Evolutionary conservation across 2,113 vertebrate species (phyloP).

Genomic region (Osmerus eperlanus): DNA sequence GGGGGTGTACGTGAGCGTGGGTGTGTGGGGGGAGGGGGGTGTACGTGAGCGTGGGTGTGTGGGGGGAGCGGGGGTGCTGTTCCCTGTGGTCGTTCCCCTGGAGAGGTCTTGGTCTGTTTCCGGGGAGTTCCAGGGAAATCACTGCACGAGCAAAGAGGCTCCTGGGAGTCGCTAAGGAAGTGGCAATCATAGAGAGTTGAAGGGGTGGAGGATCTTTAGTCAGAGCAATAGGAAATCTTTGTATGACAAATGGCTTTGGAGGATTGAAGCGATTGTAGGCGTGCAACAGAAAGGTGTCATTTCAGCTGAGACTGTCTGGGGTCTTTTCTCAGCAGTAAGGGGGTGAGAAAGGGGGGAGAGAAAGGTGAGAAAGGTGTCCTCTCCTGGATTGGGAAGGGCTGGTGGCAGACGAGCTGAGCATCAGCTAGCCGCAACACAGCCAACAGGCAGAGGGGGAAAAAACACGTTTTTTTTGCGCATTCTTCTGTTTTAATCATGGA

Average conservation of each 20-base stretch:
- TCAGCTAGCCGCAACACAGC: constrained; percentile 6
- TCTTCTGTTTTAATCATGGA: constrained; percentile 31
- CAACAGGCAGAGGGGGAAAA: constrained; percentile 35
- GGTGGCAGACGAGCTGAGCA: constrained; percentile 8
- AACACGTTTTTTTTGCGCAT: constrained; percentile 16
- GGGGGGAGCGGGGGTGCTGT: too few relatives aligned
- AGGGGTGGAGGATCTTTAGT: constrained; percentile 33
- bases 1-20: too few relatives aligned
- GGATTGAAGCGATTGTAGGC: constrained; percentile 25
- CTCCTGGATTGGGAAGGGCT: constrained; percentile 9
- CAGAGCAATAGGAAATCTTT: constrained; percentile 11
- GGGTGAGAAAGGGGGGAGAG: constrained; percentile 15
- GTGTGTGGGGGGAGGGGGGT: too few relatives aligned
- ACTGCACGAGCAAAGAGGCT: constrained; percentile 37
- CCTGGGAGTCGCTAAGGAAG: constrained; percentile 22
- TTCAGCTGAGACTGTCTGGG: constrained; percentile 11
- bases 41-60: too few relatives aligned
- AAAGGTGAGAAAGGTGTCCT: constrained; percentile 18
- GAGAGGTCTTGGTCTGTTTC: constrained; percentile 5
- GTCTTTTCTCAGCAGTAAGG: constrained; percentile 12
- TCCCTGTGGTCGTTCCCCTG: constrained; percentile 20
- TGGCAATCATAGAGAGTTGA: constrained; percentile 43
- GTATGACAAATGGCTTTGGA: constrained; percentile 33
- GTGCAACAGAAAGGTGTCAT: constrained; percentile 11
- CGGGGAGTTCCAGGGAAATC: constrained; percentile 35